phyloP scores from a whole-genome alignment of 2,113 vertebrate genomes.

The Perca flavescens region DNA sequence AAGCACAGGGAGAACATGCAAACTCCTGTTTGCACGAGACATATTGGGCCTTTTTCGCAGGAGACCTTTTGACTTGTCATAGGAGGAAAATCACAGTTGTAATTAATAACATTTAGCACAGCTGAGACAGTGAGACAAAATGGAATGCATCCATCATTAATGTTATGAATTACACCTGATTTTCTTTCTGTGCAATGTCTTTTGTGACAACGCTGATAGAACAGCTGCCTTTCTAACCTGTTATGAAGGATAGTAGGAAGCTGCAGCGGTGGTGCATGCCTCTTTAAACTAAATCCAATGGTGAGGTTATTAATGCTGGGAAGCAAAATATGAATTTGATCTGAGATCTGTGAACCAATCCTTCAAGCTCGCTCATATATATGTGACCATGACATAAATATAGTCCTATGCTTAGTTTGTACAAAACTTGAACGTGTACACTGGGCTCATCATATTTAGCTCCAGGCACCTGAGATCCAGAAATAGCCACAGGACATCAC shows the following conservation, averaged over 20 bases:
- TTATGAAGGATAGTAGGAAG: not conserved
- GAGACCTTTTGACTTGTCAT: not conserved
- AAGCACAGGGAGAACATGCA: no score
- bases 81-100: not conserved
- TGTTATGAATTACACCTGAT: no score
- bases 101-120: not conserved
- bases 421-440: not conserved
- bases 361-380: not conserved
- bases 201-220: not conserved
- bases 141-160: not conserved
- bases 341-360: no score
- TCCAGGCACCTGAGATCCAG: conserved; percentile 17
- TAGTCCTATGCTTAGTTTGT: not conserved
- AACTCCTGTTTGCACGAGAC: not conserved
- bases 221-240: not conserved
- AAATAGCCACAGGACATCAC: conserved; percentile 27
- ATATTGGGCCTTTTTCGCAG: not conserved
- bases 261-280: not conserved
- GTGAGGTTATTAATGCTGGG: not conserved
- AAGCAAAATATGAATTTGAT: not conserved
- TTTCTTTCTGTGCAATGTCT: not conserved
- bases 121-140: not conserved
- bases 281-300: not conserved
- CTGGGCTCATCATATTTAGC: conserved; percentile 8
- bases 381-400: not conserved